A percentile compares a stretch with the other conserved stretches of the same genome.
Evolutionary conservation across 2,797 vertebrate species (phyloP).

Genomic region (Acipenser oxyrinchus): DNA sequence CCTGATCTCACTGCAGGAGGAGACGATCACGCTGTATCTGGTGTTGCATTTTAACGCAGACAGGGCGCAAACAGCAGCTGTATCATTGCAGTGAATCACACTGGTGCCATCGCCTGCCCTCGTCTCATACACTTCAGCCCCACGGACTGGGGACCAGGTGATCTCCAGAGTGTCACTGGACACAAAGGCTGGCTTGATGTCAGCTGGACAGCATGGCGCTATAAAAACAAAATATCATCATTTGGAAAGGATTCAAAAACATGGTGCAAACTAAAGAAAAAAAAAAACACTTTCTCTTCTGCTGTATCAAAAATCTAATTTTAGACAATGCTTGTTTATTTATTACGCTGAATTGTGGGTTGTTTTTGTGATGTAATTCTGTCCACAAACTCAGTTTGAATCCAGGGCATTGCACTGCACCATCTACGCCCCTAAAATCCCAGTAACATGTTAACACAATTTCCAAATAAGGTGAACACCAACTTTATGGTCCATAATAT

Average conservation of each 20-base stretch:
- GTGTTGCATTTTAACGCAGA: conserved; percentile 73
- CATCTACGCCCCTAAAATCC: too few relatives aligned
- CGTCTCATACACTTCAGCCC: conserved; percentile 76
- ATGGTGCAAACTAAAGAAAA: not conserved
- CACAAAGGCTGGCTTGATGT: conserved; percentile 48
- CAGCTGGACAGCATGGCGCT: conserved; percentile 82
- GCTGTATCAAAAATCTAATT: too few relatives aligned
- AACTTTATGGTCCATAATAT: too few relatives aligned
- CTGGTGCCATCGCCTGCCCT: conserved; percentile 45
- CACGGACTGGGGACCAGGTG: conserved; percentile 65
- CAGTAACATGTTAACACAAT: too few relatives aligned
- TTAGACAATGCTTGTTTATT: too few relatives aligned
- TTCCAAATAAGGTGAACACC: too few relatives aligned
- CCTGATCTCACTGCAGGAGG: conserved; percentile 70
- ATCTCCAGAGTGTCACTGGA: conserved; percentile 71
- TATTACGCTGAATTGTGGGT: too few relatives aligned
- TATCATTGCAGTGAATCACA: conserved; percentile 68
- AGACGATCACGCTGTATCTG: conserved; percentile 64
- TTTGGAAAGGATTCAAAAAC: not conserved
- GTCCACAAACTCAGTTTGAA: too few relatives aligned
- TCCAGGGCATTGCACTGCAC: too few relatives aligned
- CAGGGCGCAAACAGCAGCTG: conserved; percentile 66
- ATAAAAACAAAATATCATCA: conserved; percentile 17
- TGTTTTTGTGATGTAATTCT: too few relatives aligned
- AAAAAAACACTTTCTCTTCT: not conserved